Evolutionary conservation across 2,113 vertebrate genomes (phyloP), one percentile per base, ranked within the genome.

Genomic region (Crotalus tigris): DNA sequence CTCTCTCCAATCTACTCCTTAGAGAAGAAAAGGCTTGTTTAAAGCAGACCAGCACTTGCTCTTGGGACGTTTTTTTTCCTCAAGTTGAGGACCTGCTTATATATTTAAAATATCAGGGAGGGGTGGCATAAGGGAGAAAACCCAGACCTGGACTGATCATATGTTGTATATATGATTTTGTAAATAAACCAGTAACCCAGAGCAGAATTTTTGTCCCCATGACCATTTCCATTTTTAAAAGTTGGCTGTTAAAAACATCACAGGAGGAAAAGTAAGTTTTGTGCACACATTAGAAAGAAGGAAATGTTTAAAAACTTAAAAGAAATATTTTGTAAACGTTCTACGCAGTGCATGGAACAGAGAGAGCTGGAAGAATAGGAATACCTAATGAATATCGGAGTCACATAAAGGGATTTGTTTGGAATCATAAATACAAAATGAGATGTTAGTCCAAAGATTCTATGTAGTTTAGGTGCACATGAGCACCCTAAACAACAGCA

Each of bases 151-250:
- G 55, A 53, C 23, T 51, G 19, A 44, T 93, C 93, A 61, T 26
- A 90, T 44, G 94, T 89, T 97, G 94, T 97, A 96, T 93, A 94
- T 97, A 96, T 6, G 92, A 91, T 96, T 97, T 97, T 97, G 94
- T 97, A 97, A 97, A 97, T 97, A 97, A 97, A 97, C 26, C 53
- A 93, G 93, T 95, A 93, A 90, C 92, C 93, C 93, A 95, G 49
- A 94, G 91, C 92, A 29, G 51, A 86, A 11, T 58, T 64, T 24
- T 54, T 61, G 53, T 51, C 91, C 85, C 85, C 69, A 89, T 85
- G 91, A 10, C 3, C 94, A 46, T 7, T 93, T 58, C 58, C 89
- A 94, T 24, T n/a, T 86, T 53, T 61, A 33, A 33, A n/a, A 13
- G 11, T 59, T 33, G 17, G 12, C 75, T 44, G 39, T 81, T 81